phyloP scores from a whole-genome alignment of 1,140 invertebrate species.

The Kradibia gibbosae region DNA sequence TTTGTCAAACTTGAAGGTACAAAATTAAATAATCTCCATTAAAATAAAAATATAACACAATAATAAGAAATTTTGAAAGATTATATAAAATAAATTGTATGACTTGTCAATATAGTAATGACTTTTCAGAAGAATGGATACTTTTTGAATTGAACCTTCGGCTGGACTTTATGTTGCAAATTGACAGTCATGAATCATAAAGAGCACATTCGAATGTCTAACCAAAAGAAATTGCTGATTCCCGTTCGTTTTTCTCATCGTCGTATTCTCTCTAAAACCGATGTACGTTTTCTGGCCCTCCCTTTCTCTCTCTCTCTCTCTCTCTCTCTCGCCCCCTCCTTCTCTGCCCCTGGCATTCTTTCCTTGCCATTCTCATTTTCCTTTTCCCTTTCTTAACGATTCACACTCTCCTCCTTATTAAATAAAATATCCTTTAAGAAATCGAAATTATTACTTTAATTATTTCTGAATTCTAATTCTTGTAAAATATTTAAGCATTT shows the following conservation, averaged over 20 bases:
- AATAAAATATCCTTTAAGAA: too few relatives aligned
- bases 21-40: too few relatives aligned
- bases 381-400: background rate
- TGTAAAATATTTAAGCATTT: too few relatives aligned
- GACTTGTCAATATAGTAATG: constrained; percentile 18
- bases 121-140: constrained; percentile 15
- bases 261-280: background rate
- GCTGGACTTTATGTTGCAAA: constrained; percentile 7
- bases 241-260: background rate
- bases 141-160: constrained; percentile 23
- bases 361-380: background rate
- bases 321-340: background rate
- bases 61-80: constrained; percentile 1
- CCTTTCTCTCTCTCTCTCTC: background rate
- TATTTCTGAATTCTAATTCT: too few relatives aligned
- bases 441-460: too few relatives aligned
- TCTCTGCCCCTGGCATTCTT: background rate
- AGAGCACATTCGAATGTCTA: constrained; percentile 22
- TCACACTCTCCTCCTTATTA: too few relatives aligned
- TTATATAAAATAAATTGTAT: background rate
- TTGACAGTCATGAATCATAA: constrained; percentile 17
- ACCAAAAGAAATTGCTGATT: background rate
- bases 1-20: too few relatives aligned
- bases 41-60: background rate
- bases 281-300: background rate